Conservation (phyloP, 1,140 invertebrate species). For the Elymnias hypermnestra region DNA sequence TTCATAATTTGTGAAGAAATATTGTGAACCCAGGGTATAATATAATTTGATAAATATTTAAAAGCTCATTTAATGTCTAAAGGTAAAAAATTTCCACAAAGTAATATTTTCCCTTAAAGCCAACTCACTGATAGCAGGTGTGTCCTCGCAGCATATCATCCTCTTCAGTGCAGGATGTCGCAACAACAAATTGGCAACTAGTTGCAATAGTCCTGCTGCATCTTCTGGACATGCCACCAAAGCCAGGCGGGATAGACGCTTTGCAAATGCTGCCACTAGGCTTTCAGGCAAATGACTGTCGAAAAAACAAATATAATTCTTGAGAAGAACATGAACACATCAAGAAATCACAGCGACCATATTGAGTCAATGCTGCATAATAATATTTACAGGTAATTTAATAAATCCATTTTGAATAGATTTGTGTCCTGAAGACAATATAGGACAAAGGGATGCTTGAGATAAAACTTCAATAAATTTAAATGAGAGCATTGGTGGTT, state of each 20-base stretch:
- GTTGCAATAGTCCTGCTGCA: slow-evolving; percentile 86
- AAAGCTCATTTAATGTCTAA: no score
- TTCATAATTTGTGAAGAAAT: no score
- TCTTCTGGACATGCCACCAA: slow-evolving; percentile 89
- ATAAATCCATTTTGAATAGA: no score
- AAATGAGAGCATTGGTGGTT: no score
- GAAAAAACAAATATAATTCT: slow-evolving; percentile 5
- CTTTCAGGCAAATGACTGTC: slow-evolving; percentile 92
- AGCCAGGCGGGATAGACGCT: slow-evolving; percentile 89
- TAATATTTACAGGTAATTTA: no score
- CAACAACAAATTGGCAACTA: slow-evolving; percentile 91
- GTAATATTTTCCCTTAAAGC: no score
- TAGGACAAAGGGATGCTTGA: no score
- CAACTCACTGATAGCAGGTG: slow-evolving; percentile 64
- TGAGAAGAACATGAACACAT: neutral
- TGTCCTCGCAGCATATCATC: slow-evolving; percentile 79
- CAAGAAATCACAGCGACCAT: neutral
- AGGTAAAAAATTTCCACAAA: no score
- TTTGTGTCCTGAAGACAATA: no score
- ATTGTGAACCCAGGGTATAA: no score
- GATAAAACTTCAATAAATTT: no score
- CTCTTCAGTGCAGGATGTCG: slow-evolving; percentile 90
- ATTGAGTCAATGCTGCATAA: neutral
- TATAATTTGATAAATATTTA: no score
- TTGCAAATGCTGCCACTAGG: slow-evolving; percentile 95